A percentile compares a stretch with the other conserved stretches of the same genome.
phyloP scores from a whole-genome alignment of 2,888 invertebrate species.

The Metellina segmentata region DNA sequence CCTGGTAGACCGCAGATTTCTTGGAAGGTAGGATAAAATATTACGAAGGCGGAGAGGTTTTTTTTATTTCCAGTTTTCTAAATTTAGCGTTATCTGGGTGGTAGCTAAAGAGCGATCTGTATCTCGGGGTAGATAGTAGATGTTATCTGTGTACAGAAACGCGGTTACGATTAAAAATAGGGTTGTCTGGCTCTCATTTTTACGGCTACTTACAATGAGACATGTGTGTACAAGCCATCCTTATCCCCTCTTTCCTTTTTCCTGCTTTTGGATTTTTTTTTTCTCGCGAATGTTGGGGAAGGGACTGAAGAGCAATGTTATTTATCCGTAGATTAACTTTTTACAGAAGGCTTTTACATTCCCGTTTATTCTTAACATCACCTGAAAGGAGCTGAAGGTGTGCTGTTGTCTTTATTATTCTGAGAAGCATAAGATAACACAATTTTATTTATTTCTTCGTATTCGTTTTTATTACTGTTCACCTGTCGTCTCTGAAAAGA shows the following conservation, averaged over 20 bases:
- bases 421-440: neutral
- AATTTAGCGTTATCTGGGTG: slow-evolving; percentile 70
- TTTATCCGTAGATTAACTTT: slow-evolving; percentile 44
- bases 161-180: slow-evolving; percentile 71
- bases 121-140: slow-evolving; percentile 66
- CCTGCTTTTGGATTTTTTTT: slow-evolving; percentile 13
- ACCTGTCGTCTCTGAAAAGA: neutral
- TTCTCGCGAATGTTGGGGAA: neutral
- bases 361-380: slow-evolving; percentile 16
- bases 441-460: neutral
- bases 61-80: slow-evolving; percentile 44
- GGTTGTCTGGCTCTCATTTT: slow-evolving; percentile 55
- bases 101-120: slow-evolving; percentile 69
- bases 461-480: neutral
- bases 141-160: slow-evolving; percentile 63
- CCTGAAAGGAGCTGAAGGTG: slow-evolving; percentile 4
- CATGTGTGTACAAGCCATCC: slow-evolving; percentile 14
- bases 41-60: slow-evolving; percentile 11
- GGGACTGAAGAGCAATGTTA: slow-evolving; percentile 24
- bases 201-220: slow-evolving; percentile 58
- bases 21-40: slow-evolving; percentile 55
- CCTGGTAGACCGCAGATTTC: slow-evolving; percentile 52
- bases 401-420: neutral
- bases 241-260: slow-evolving; percentile 18
- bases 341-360: slow-evolving; percentile 19